Percentiles rank a stretch among this genome's conserved stretches.
These are phyloP conservation scores for Myotis pilosus DNA, from an alignment of 2,797 vertebrate species.

Conservation along the genomic window DNA sequence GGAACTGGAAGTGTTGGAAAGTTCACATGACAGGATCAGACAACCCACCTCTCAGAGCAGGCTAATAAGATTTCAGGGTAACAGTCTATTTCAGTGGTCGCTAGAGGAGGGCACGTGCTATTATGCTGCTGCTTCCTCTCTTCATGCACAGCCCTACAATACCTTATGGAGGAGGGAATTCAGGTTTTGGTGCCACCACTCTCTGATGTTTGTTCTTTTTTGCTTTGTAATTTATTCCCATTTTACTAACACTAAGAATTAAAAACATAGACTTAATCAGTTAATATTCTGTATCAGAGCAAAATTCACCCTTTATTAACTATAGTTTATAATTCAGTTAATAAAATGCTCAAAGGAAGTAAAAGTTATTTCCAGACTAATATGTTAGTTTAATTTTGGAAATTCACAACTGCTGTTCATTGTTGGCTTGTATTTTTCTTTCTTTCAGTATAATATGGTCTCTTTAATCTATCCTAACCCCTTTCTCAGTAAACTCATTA, in stretches of 20 bases:
- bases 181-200: neutral
- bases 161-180: neutral
- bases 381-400: neutral
- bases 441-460: neutral
- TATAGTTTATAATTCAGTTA: neutral
- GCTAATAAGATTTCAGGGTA: neutral
- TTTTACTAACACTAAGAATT: neutral
- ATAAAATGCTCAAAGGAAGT: neutral
- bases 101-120: rapidly evolving
- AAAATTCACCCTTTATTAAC: conserved; percentile 39
- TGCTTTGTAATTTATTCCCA: neutral
- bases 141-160: neutral
- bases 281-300: neutral
- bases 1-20: neutral
- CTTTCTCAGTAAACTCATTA: neutral
- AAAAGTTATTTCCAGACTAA: neutral
- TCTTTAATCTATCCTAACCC: neutral
- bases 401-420: neutral
- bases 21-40: neutral
- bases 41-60: neutral
- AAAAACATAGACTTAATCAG: neutral
- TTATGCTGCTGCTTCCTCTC: neutral
- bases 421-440: neutral
- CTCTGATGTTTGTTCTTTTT: neutral
- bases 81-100: neutral